Conservation (phyloP, 2,113 vertebrate species). For the Ciconia maguari region DNA sequence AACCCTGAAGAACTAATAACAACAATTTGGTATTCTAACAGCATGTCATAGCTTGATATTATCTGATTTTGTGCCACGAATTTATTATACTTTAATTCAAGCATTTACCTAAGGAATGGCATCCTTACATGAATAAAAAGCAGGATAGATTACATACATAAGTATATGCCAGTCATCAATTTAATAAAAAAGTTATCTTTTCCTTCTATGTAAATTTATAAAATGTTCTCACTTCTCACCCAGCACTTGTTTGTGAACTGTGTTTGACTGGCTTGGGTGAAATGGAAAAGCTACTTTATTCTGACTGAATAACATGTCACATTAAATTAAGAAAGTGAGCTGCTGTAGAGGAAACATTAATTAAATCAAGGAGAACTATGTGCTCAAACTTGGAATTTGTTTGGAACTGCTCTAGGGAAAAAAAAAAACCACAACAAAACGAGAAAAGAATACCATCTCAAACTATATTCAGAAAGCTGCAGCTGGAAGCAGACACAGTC, state of each 20-base stretch:
- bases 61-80: not conserved
- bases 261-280: not conserved
- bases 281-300: constrained; percentile 10
- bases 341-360: constrained; percentile 5
- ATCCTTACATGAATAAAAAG: not conserved
- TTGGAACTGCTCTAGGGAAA: not conserved
- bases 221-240: not conserved
- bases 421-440: not conserved
- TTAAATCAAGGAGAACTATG: not conserved
- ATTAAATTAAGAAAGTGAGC: constrained; percentile 1
- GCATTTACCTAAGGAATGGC: not conserved
- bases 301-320: constrained; percentile 9
- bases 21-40: not conserved
- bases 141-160: not conserved
- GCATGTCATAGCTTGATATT: not conserved
- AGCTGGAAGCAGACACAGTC: not conserved
- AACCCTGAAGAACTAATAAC: not conserved
- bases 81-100: not conserved
- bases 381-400: not conserved
- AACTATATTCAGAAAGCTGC: not conserved
- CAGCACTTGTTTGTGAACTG: not conserved
- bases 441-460: not conserved
- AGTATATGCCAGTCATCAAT: not conserved
- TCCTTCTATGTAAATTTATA: not conserved
- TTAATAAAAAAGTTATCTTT: not conserved